Base-by-base conservation (phyloP, 2,888 invertebrate species). In the Sabellastarte sp. region DNA sequence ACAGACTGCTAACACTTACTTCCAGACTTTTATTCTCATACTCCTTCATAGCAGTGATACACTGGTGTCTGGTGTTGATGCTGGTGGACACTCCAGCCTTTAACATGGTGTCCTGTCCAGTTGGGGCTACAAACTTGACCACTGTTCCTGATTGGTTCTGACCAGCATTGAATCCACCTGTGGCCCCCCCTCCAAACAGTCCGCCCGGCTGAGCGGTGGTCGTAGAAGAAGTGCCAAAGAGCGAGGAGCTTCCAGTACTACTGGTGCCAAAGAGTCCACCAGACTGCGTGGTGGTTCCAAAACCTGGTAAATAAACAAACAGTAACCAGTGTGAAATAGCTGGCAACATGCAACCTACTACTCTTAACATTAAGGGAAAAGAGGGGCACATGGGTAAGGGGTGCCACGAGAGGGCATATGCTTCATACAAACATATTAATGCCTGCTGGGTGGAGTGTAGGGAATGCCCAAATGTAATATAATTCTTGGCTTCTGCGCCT, bases 11-110 rank as follows among this genome's bases (percentile, higher is more conserved):
- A n/a, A n/a, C n/a, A 68, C 62, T 60, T 62, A 80, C 86, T 85
- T 99, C 99, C 30, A 98, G 84, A 0, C 94, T 94, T 83, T 98
- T 99, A 58, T 83, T 85, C 79, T 98, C 97, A 81, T 98, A 99
- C 80, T 98, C 96, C 86, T 96, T 95, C 99, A 99, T 99, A 64
- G 94, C 94, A 0, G 95, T 95, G 66, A 99, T 97, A 83, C 97
- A 97, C 80, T 96, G 93, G 81, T 96, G 95, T 75, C 93, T 90
- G 0, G 96, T 98, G 75, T 89, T 93, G 71, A 99, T 94, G 78
- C 90, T 90, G 59, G 76, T 74, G 1, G 91, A 89, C 1, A 89
- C 88, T 0, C 95, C 94, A 70, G 90, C 90, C 84, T 96, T 96
- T 77, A 82, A 72, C 80, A 83, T 79, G 1, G 80, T 78, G 66